Evolutionary conservation across 2,888 invertebrate species (phyloP).

Genomic region (Yponomeuta malinellus): DNA sequence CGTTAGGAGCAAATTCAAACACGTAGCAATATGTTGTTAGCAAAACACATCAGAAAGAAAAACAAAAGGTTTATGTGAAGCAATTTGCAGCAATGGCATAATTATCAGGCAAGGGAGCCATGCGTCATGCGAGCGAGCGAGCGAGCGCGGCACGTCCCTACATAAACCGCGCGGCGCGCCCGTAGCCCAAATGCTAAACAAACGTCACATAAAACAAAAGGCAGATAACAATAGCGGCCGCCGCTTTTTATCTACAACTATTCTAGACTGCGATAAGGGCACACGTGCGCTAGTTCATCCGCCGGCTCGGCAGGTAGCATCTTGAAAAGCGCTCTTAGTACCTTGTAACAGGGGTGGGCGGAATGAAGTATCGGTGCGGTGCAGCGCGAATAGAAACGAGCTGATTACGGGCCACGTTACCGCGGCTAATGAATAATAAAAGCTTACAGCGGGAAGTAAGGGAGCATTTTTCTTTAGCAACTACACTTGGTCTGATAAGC

Average conservation of each 20-base stretch:
- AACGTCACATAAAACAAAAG: conserved; percentile 3
- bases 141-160: not conserved
- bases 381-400: conserved; percentile 16
- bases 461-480: not conserved
- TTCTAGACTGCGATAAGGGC: not conserved
- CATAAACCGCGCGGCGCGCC: not conserved
- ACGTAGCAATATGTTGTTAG: not conserved
- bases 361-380: not conserved
- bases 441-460: not conserved
- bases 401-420: conserved; percentile 13
- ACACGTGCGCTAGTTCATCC: not conserved
- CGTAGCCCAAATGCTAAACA: not conserved
- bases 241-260: conserved; percentile 3
- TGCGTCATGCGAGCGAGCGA: not conserved
- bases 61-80: conserved; percentile 1
- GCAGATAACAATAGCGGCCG: not conserved
- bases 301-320: not conserved
- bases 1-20: not conserved
- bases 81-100: not conserved
- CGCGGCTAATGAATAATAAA: conserved; percentile 3
- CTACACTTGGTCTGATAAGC: not conserved
- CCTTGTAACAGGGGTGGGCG: not conserved
- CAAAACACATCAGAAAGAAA: not conserved
- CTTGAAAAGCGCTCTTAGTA: not conserved
- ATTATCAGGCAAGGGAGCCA: not conserved